A percentile compares a stretch with the other conserved stretches of the same genome.
Evolutionary conservation across 1,140 invertebrate genomes (phyloP).

Genomic region (Phymorhynchus buccinoides): DNA sequence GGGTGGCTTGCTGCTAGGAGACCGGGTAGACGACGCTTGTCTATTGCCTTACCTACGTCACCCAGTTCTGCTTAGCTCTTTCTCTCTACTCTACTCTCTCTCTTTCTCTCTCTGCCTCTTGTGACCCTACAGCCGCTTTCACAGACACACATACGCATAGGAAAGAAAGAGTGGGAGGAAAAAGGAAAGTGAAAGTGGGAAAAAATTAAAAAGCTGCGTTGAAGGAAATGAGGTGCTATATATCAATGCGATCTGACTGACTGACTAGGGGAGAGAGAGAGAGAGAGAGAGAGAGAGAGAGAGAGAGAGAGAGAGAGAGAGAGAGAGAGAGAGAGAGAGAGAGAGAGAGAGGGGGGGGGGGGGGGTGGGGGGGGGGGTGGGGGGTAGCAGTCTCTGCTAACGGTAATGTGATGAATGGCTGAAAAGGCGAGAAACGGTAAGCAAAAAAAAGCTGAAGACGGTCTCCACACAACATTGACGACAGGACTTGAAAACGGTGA

Average conservation of each 20-base stretch:
- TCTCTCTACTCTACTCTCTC: no score
- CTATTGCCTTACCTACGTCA: conserved; percentile 39
- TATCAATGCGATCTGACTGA: background rate
- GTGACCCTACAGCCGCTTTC: conserved; percentile 26
- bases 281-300: background rate
- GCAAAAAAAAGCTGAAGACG: background rate
- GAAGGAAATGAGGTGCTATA: background rate
- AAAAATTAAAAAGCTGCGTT: background rate
- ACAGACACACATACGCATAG: background rate
- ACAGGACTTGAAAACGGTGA: no score
- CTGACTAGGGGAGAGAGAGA: background rate
- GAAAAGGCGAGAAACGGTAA: background rate
- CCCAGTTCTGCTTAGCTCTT: no score
- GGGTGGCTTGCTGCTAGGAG: background rate
- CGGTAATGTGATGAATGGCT: conserved; percentile 6
- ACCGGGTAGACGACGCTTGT: conserved; percentile 12
- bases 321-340: no score
- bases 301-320: background rate
- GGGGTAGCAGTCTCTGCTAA: background rate
- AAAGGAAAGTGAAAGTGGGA: background rate
- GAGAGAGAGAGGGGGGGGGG: background rate
- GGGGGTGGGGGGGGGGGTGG: background rate
- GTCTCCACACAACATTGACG: background rate
- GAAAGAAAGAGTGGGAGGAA: background rate
- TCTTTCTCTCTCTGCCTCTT: no score